A percentile compares a stretch with the other conserved stretches of the same genome.
phyloP scores from a whole-genome alignment of 1,140 invertebrate species.

The Piezodorus guildinii region DNA sequence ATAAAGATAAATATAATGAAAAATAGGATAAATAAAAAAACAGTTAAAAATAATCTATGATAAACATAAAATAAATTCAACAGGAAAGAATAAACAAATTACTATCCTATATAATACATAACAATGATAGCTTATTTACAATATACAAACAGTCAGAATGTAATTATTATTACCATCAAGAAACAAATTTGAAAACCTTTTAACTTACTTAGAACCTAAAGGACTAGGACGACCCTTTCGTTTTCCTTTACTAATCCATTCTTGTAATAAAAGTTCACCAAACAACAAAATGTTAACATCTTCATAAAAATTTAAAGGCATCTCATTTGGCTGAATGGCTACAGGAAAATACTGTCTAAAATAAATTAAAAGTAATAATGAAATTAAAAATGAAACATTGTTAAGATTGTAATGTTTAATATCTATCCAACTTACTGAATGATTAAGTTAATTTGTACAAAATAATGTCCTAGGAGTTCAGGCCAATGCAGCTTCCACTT shows the following conservation, averaged over 20 bases:
- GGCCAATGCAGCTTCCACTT: conserved; percentile 55
- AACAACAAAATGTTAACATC: conserved; percentile 38
- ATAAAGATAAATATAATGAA: conserved; percentile 17
- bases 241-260: conserved; percentile 37
- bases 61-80: no score
- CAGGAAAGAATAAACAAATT: no score
- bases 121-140: no score
- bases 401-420: conserved; percentile 2
- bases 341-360: conserved; percentile 15
- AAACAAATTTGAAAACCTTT: no score
- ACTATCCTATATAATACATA: no score
- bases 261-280: conserved; percentile 48
- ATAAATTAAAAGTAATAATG: not conserved
- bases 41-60: not conserved
- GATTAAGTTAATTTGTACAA: conserved; percentile 46
- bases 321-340: not conserved
- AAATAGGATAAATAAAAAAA: not conserved
- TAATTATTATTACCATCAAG: no score
- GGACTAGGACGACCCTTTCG: conserved; percentile 22
- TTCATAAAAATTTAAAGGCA: conserved; percentile 12
- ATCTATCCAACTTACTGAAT: conserved; percentile 32
- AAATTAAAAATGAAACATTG: conserved; percentile 2
- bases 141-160: no score
- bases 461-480: conserved; percentile 43
- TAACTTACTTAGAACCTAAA: conserved; percentile 19